Conservation (phyloP, 2,113 vertebrate genomes). For the Phyllopteryx taeniolatus region DNA sequence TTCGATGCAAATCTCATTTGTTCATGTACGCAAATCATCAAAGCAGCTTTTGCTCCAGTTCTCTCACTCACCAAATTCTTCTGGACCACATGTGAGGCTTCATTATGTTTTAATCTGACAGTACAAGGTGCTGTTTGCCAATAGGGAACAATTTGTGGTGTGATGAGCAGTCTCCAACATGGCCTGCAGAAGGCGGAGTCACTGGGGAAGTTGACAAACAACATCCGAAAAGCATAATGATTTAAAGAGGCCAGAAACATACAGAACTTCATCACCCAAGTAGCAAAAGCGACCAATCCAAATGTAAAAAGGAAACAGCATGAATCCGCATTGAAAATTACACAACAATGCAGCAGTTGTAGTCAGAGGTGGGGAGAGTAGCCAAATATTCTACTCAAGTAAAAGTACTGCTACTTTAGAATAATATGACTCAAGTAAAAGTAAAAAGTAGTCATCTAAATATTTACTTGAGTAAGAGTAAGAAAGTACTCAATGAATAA, state of each 20-base stretch:
- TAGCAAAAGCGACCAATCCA: background rate
- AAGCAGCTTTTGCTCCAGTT: slow-evolving; percentile 51
- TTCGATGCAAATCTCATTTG: background rate
- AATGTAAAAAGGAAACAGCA: background rate
- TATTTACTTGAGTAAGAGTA: too few species aligned
- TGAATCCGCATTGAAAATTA: background rate
- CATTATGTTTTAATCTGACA: background rate
- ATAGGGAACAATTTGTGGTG: background rate
- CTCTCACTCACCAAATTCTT: slow-evolving; percentile 43
- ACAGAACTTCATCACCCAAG: background rate
- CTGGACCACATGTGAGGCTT: slow-evolving; percentile 39
- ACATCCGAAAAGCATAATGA: background rate
- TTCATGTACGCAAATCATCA: background rate
- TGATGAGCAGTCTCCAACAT: background rate
- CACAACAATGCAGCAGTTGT: background rate
- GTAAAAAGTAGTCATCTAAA: too few species aligned
- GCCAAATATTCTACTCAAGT: too few species aligned
- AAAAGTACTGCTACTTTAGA: too few species aligned
- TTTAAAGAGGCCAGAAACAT: background rate
- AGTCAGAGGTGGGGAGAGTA: too few species aligned
- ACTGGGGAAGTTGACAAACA: background rate
- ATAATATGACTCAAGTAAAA: too few species aligned
- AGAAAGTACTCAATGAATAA: too few species aligned
- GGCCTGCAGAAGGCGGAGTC: background rate
- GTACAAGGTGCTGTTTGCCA: slow-evolving; percentile 1